These are phyloP conservation scores for Atlantisia rogersi DNA, from an alignment of 2,113 vertebrate genomes.

Conservation along the genomic window DNA sequence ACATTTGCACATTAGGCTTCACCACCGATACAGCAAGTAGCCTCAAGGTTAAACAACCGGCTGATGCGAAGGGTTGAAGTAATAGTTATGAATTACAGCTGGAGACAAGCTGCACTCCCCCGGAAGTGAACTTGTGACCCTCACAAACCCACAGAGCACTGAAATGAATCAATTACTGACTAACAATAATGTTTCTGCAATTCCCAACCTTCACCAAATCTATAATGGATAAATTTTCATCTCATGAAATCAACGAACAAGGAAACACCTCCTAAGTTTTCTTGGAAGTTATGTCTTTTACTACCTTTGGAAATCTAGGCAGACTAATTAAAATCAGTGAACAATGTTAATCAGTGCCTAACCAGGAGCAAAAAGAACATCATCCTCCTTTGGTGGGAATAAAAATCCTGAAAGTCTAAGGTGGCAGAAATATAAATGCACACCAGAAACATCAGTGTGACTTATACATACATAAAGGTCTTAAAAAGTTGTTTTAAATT, in stretches of 20 bases:
- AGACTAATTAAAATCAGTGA: background rate
- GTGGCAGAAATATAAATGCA: background rate
- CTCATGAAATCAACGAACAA: background rate
- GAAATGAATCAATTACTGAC: constrained; percentile 29
- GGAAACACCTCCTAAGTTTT: background rate
- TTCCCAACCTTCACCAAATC: background rate
- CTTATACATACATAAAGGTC: background rate
- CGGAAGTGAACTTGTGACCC: background rate
- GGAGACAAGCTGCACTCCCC: background rate
- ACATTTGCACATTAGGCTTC: constrained; percentile 50
- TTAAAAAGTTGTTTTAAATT: background rate
- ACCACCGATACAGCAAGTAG: background rate
- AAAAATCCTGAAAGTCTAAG: background rate
- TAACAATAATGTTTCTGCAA: background rate
- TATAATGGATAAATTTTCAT: background rate
- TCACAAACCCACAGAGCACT: background rate
- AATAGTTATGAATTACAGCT: background rate
- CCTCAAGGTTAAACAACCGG: constrained; percentile 65
- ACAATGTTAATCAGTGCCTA: background rate
- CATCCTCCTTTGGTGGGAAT: background rate
- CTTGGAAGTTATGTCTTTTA: background rate
- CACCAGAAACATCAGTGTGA: background rate
- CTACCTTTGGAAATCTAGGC: background rate
- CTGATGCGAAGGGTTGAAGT: background rate
- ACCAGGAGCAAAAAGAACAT: background rate